phyloP scores from a whole-genome alignment of 2,797 vertebrate species.

The Notamacropus eugenii region DNA sequence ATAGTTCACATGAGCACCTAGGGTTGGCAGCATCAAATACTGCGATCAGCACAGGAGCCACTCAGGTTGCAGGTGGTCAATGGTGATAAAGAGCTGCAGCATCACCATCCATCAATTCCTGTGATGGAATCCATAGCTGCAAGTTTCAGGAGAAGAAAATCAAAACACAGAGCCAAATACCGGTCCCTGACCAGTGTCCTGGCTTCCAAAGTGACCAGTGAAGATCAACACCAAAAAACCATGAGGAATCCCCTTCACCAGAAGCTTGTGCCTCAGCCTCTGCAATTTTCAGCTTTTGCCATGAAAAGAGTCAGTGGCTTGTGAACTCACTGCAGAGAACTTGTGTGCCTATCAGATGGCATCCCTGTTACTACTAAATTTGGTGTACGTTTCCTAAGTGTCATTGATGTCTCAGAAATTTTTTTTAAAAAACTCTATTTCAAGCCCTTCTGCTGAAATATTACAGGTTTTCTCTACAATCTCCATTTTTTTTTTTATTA shows the following conservation, averaged over 20 bases:
- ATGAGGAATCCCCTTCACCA: neutral
- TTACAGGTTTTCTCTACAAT: constrained; percentile 28
- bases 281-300: neutral
- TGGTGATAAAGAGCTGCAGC: neutral
- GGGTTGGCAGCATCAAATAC: neutral
- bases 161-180: neutral
- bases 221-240: neutral
- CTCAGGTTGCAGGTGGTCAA: neutral
- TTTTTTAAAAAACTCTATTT: constrained; percentile 58
- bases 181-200: neutral
- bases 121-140: neutral
- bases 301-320: constrained; percentile 5
- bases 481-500: constrained; percentile 46
- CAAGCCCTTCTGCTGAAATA: constrained; percentile 65
- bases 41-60: neutral
- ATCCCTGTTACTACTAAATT: constrained; percentile 24
- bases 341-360: neutral
- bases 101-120: neutral
- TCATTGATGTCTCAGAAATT: constrained; percentile 54
- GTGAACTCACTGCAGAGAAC: neutral
- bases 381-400: constrained; percentile 41
- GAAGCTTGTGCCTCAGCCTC: neutral
- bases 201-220: neutral
- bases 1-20: neutral
- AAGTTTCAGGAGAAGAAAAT: neutral